Evolutionary conservation across 2,797 vertebrate species (phyloP).

Genomic region (Yasuhikotakia modesta): DNA sequence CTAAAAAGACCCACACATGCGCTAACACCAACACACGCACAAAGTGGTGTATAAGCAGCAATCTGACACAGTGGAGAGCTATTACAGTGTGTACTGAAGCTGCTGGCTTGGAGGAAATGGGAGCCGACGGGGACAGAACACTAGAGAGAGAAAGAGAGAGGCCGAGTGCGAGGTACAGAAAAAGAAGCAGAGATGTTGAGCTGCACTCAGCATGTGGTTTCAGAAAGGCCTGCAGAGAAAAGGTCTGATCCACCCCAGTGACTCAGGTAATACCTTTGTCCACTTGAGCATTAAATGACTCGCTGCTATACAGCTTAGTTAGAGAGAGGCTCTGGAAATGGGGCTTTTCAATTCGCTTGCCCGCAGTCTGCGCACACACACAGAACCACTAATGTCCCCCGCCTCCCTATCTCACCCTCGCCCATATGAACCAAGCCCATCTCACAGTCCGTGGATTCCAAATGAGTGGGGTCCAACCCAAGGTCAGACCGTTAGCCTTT

Average conservation of each 20-base stretch:
- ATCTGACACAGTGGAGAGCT: slow-evolving; percentile 50
- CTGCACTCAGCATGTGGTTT: slow-evolving; percentile 76
- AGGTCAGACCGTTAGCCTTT: slow-evolving; percentile 88
- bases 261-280: slow-evolving; percentile 85
- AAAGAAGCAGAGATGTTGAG: slow-evolving; percentile 67
- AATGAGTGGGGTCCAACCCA: slow-evolving; percentile 79
- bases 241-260: slow-evolving; percentile 79
- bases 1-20: slow-evolving; percentile 33
- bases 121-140: slow-evolving; percentile 63
- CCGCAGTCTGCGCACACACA: slow-evolving; percentile 46
- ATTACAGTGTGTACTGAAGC: slow-evolving; percentile 56
- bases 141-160: slow-evolving; percentile 44
- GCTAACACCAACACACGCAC: slow-evolving; percentile 38
- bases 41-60: slow-evolving; percentile 48
- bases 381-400: slow-evolving; percentile 39
- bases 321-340: slow-evolving; percentile 69
- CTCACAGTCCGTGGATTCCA: slow-evolving; percentile 82
- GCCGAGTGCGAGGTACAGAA: slow-evolving; percentile 38
- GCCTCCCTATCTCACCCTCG: slow-evolving; percentile 33
- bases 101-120: slow-evolving; percentile 73
- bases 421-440: slow-evolving; percentile 76
- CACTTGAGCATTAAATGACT: slow-evolving; percentile 85
- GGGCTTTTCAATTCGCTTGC: slow-evolving; percentile 68
- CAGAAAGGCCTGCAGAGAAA: slow-evolving; percentile 74
- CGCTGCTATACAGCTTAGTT: slow-evolving; percentile 83